Evolutionary conservation across 1,140 invertebrate genomes (phyloP).

Genomic region (Drosophila auraria): DNA sequence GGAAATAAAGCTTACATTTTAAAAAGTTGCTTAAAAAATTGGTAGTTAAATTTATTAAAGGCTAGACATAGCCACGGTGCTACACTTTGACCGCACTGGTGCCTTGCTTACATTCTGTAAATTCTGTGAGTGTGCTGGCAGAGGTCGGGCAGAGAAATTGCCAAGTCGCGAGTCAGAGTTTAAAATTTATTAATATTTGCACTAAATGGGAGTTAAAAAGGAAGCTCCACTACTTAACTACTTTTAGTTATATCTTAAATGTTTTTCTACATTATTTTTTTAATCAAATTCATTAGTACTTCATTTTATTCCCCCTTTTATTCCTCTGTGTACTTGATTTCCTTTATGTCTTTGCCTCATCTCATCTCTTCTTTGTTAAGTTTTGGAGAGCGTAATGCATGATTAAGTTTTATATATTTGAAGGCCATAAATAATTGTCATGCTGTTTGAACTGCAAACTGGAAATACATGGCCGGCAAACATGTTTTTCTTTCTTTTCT

Average conservation of each 20-base stretch:
- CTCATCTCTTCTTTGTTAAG: constrained; percentile 27
- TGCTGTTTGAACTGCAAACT: constrained; percentile 61
- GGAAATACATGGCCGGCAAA: constrained; percentile 40
- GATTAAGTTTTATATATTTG: constrained; percentile 62
- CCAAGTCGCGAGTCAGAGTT: too few species aligned
- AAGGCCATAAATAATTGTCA: constrained; percentile 73
- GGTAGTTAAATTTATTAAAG: too few species aligned
- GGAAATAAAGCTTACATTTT: too few species aligned
- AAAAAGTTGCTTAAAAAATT: too few species aligned
- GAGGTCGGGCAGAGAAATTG: too few species aligned
- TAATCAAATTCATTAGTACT: not conserved
- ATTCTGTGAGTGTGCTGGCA: too few species aligned
- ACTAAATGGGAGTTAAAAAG: not conserved
- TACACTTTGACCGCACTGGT: too few species aligned
- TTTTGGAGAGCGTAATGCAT: constrained; percentile 56
- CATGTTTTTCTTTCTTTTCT: constrained; percentile 17
- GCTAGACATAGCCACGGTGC: too few species aligned
- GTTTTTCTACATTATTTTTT: not conserved
- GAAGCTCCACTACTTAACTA: not conserved
- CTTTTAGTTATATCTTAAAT: too few species aligned
- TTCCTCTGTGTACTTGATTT: not conserved
- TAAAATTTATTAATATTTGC: not conserved
- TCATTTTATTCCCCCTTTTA: not conserved
- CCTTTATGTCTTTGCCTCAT: constrained; percentile 28
- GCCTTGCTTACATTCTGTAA: too few species aligned